Base-by-base conservation (phyloP, 2,113 vertebrate genomes). In the Oncorhynchus gorbuscha region DNA sequence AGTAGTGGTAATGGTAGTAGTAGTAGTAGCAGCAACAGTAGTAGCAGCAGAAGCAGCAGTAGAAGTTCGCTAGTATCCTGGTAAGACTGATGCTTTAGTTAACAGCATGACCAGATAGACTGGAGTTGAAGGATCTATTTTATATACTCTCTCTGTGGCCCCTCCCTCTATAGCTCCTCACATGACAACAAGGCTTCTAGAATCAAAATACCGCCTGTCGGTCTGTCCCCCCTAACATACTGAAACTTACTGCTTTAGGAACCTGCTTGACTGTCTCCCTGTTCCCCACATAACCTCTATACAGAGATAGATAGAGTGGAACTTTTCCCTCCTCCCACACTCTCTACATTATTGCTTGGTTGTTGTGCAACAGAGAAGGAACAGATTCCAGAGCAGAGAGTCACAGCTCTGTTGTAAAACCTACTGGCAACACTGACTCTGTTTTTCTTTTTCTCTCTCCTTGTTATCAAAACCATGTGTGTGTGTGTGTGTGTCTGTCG, bases 401-500 rank as follows among this genome's bases (percentile, higher is more conserved):
- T 93, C 92, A 93, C 86, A 51, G 88, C 84, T 88, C 91, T 91
- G 92, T 88, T 90, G 90, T 90, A 92, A 92, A 93, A 92, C 90
- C 92, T 92, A 92, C 87, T 92, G 92, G 92, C 92, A 92, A 82
- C 75, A 84, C 77, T 79, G 84, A 85, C 83, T 81, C 85, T 78
- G 82, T 88, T 89, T 87, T 80, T 83, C 79, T 84, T 35, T 35
- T 2, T 35, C 71, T 35, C 69, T 71, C 81, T 13, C 35, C 76
- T 84, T 81, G 81, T 91, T 89, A 93, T 93, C 90, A 89, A 91
- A 93, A 91, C 92, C 91, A 35, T 28, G 59, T n/a, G 62, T 58
- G 51, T 28, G 51, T 28, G n/a, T n/a, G 48, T n/a, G 62, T 58
- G 70, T 55, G 70, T 72, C 45, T 49, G 49, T 59, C 75, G 62